A percentile compares a stretch with the other conserved stretches of the same genome.
Evolutionary conservation across 2,888 invertebrate genomes (phyloP).

Genomic region (Drosophila dives): DNA sequence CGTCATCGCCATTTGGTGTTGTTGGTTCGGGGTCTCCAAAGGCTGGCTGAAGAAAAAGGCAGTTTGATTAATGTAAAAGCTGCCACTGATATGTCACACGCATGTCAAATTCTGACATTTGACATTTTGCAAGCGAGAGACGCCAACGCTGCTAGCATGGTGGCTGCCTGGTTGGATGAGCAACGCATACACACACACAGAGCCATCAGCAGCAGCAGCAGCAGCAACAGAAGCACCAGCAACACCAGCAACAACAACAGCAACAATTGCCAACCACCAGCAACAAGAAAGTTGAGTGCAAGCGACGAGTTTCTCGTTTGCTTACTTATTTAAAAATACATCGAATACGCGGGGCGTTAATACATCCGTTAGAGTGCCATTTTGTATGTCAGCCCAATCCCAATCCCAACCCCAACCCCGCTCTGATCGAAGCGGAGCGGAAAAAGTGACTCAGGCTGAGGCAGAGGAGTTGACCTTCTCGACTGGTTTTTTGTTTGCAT

Average conservation of each 20-base stretch:
- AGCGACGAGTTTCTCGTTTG: conserved; percentile 58
- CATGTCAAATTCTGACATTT: conserved; percentile 85
- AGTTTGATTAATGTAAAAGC: conserved; percentile 86
- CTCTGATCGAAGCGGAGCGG: not conserved
- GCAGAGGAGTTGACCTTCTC: conserved; percentile 34
- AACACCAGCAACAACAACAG: not conserved
- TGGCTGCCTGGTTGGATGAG: conserved; percentile 73
- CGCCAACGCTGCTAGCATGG: conserved; percentile 55
- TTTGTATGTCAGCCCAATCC: conserved; percentile 54
- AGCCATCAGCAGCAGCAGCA: conserved; percentile 37
- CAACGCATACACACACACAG: conserved; percentile 41
- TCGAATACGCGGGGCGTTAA: conserved; percentile 71
- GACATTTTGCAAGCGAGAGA: conserved; percentile 83
- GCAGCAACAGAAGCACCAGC: conserved; percentile 42
- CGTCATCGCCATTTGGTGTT: conserved; percentile 51
- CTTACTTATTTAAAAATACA: conserved; percentile 59
- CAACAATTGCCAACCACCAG: conserved; percentile 35
- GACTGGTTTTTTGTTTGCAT: conserved; percentile 35
- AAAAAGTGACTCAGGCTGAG: conserved; percentile 1
- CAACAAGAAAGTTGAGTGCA: conserved; percentile 65
- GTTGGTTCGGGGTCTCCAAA: conserved; percentile 22
- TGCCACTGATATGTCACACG: conserved; percentile 86
- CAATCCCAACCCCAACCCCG: conserved; percentile 14
- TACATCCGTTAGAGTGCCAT: conserved; percentile 76
- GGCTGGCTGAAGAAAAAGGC: conserved; percentile 78